These are phyloP conservation scores for Lagothrix lagotricha DNA, from an alignment of 2,797 vertebrate genomes.

Conservation along the genomic window DNA sequence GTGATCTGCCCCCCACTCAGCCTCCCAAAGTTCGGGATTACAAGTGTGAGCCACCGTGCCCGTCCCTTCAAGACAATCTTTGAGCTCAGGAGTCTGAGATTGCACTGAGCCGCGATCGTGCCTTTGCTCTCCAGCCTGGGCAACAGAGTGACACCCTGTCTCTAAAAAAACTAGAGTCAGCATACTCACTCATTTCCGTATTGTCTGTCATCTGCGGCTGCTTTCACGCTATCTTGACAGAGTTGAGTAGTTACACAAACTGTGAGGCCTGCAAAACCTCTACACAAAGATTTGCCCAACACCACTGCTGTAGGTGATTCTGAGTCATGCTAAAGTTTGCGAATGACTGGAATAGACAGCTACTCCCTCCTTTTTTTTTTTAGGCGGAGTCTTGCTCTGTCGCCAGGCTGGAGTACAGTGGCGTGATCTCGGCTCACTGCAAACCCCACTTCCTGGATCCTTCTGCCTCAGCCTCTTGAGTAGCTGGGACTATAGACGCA, in stretches of 20 bases:
- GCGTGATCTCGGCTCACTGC: too few species aligned
- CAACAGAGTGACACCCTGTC: not conserved
- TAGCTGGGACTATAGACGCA: too few species aligned
- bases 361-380: not conserved
- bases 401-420: too few species aligned
- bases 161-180: not conserved
- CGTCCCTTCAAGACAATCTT: not conserved
- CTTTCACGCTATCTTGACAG: not conserved
- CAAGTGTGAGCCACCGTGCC: too few species aligned
- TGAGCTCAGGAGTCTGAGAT: not conserved
- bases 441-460: too few species aligned
- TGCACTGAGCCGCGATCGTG: not conserved
- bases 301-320: not conserved
- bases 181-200: too few species aligned
- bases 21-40: too few species aligned
- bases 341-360: not conserved
- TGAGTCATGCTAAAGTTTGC: not conserved
- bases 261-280: fast-evolving
- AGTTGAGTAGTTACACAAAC: not conserved
- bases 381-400: too few species aligned
- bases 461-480: too few species aligned
- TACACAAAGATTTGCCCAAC: not conserved
- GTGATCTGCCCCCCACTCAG: too few species aligned
- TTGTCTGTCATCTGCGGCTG: not conserved
- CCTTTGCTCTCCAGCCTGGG: not conserved